Base-by-base conservation (phyloP, 2,888 invertebrate species). In the Chloroclystis v-ata region DNA sequence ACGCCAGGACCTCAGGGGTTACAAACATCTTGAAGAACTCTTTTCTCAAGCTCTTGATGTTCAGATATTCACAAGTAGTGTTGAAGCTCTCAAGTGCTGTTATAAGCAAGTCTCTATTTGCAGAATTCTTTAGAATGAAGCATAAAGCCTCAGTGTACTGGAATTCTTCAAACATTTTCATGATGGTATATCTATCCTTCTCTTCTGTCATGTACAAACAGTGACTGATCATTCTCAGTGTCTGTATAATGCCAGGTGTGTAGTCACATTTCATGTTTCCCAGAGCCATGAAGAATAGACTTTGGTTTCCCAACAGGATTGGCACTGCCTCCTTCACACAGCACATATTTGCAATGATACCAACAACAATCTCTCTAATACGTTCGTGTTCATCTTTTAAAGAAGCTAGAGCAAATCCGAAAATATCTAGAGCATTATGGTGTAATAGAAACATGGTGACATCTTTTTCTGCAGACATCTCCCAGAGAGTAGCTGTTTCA, bases 301-400 rank as follows among this genome's bases (percentile, higher is more conserved):
- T 83, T 9, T 91, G 82, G 60, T 90, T 89, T 12, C 83, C 76
- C 20, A 92, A 84, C 9, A 93, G 78, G 14, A 82, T 79, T 41
- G 85, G 76, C 11, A 92, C 89, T 1, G 91, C 89, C 50, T 89
- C 88, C 47, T 89, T 84, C 49, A 92, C 89, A 61, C 93, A 93
- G 52, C 93, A 92, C 90, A 97, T 92, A 75, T 97, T 97, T 1
- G 93, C 95, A 48, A 96, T 85, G 43, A 96, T 94, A 4, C 97
- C 97, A 10, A 97, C 82, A 28, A 95, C 82, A 57, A 97, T 94
- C 87, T 97, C 97, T 38, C 90, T 89, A 26, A 94, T 82, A 56
- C 95, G 89, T 7, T 90, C 89, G 28, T 91, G 89, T 38, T 89
- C 89, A 28, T 91, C 89, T 40, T 89, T 87, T 0, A 92, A 89